Evolutionary conservation across 1,140 invertebrate species (phyloP).

Genomic region (Aleiodes sp.): DNA sequence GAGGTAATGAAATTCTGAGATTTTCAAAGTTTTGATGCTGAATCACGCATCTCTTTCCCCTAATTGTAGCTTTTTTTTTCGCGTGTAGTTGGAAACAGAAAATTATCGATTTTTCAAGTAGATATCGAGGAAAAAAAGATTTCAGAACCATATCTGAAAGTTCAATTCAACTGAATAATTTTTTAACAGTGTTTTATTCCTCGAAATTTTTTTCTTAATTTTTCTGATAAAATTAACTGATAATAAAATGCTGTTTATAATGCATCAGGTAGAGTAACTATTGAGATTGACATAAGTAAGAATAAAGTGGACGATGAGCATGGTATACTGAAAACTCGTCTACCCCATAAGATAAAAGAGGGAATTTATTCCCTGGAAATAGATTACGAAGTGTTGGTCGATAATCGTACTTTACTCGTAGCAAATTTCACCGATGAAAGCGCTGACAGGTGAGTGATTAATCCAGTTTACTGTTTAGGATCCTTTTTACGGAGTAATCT

Average conservation of each 20-base stretch:
- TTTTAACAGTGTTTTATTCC: no score
- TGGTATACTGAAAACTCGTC: slow-evolving; percentile 42
- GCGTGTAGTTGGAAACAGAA: no score
- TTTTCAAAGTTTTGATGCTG: not conserved
- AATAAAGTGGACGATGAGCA: slow-evolving; percentile 43
- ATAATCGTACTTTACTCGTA: slow-evolving; percentile 40
- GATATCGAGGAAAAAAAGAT: no score
- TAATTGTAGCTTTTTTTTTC: no score
- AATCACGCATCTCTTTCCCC: no score
- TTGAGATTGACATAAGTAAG: slow-evolving; percentile 38
- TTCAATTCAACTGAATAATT: not conserved
- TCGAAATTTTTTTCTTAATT: no score
- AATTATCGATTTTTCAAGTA: no score
- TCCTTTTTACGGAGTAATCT: not conserved
- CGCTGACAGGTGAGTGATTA: slow-evolving; percentile 36
- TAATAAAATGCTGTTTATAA: not conserved
- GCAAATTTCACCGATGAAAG: slow-evolving; percentile 37
- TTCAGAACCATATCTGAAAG: no score
- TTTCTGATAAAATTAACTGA: not conserved
- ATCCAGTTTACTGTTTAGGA: slow-evolving; percentile 7
- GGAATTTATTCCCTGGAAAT: slow-evolving; percentile 51
- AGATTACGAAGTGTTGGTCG: slow-evolving; percentile 43
- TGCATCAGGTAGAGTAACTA: slow-evolving; percentile 10
- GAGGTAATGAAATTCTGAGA: not conserved
- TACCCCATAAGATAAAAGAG: slow-evolving; percentile 28